These are phyloP conservation scores for Sesamia inferens DNA, from an alignment of 2,888 invertebrate species.

Conservation along the genomic window DNA sequence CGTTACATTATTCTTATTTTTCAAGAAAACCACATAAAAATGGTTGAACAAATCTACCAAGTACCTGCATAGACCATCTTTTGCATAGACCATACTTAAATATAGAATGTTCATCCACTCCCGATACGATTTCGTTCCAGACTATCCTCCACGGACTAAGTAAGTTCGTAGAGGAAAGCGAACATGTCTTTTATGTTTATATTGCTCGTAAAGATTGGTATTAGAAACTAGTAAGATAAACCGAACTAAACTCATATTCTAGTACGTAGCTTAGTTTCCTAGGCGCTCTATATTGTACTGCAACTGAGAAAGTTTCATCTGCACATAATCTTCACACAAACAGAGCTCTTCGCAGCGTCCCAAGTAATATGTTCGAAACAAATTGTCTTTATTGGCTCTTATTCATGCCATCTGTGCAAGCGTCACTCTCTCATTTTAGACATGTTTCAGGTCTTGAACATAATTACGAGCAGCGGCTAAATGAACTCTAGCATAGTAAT, in stretches of 20 bases:
- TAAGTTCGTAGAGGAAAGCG: background rate
- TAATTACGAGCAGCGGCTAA: constrained; percentile 37
- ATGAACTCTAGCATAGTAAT: constrained; percentile 26
- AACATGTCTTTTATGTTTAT: constrained; percentile 27
- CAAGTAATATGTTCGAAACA: constrained; percentile 40
- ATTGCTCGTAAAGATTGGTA: constrained; percentile 29
- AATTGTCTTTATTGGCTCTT: constrained; percentile 45
- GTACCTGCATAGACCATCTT: background rate
- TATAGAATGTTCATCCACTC: constrained; percentile 35
- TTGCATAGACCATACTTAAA: background rate
- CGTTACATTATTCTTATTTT: background rate
- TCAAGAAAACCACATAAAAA: background rate
- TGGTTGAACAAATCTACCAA: background rate
- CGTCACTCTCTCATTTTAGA: constrained; percentile 49
- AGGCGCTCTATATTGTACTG: constrained; percentile 32
- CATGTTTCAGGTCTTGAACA: constrained; percentile 37
- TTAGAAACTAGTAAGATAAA: constrained; percentile 35
- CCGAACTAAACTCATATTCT: constrained; percentile 40
- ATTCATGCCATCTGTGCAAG: constrained; percentile 19
- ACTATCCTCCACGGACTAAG: constrained; percentile 6
- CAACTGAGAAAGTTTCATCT: constrained; percentile 17
- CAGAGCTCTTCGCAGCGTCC: constrained; percentile 19
- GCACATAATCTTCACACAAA: constrained; percentile 39
- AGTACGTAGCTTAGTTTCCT: constrained; percentile 23
- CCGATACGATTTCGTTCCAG: background rate